Conservation (phyloP, 2,888 invertebrate genomes). For the Aphrophora alni region DNA sequence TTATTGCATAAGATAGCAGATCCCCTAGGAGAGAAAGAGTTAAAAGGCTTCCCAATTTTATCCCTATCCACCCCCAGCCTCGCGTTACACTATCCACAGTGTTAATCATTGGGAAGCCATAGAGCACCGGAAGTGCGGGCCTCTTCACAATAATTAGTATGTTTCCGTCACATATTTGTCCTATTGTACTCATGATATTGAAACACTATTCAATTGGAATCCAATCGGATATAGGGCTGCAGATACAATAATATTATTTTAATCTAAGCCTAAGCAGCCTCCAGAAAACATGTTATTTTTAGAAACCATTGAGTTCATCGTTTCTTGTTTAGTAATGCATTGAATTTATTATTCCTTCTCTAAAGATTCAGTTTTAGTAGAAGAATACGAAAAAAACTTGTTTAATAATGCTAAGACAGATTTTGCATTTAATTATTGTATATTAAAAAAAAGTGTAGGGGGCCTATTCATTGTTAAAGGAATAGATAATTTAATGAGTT, state of each 20-base stretch:
- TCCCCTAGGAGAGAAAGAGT: not conserved
- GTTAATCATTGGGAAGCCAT: slow-evolving; percentile 38
- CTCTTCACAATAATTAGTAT: slow-evolving; percentile 42
- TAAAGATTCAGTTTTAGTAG: no score
- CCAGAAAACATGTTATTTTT: no score
- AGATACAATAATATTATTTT: not conserved
- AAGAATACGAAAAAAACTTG: no score
- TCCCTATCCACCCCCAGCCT: slow-evolving; percentile 12
- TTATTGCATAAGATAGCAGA: not conserved
- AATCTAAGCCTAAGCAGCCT: no score
- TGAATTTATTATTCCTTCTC: no score
- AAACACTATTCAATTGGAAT: not conserved
- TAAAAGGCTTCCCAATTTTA: slow-evolving; percentile 37
- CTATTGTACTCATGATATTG: not conserved
- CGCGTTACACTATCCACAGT: slow-evolving; percentile 14
- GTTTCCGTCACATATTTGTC: slow-evolving; percentile 39
- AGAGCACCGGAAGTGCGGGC: slow-evolving; percentile 35
- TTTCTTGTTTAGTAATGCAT: no score
- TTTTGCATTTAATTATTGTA: no score
- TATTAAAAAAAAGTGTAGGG: no score
- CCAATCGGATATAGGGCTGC: not conserved
- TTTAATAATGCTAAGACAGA: no score
- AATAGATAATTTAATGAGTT: no score
- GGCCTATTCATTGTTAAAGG: no score
- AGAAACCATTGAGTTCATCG: no score